Conservation (phyloP, 2,113 vertebrate species). For the Galeopterus variegatus region DNA sequence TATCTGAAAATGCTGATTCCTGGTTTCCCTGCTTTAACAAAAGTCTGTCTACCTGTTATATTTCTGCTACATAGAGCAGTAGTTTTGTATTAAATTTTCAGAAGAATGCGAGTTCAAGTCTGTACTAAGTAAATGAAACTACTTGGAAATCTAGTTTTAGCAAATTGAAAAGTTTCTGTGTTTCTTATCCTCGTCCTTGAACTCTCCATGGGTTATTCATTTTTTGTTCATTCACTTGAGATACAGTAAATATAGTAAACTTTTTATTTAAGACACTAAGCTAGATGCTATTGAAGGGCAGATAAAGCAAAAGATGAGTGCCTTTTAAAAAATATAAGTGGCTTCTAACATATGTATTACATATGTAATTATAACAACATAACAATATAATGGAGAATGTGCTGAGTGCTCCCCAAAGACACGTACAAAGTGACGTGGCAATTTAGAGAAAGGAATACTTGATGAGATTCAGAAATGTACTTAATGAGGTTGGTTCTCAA, state of each 20-base stretch:
- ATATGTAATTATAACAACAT: not conserved
- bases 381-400: not conserved
- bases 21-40: not conserved
- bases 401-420: not conserved
- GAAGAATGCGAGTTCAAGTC: not conserved
- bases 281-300: not conserved
- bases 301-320: not conserved
- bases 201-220: not conserved
- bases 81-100: not conserved
- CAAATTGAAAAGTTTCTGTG: not conserved
- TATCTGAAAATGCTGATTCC: not conserved
- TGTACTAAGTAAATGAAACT: not conserved
- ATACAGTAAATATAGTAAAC: not conserved
- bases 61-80: not conserved
- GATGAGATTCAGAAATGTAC: not conserved
- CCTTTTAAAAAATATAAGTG: not conserved
- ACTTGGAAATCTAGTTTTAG: not conserved
- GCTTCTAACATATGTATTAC: not conserved
- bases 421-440: not conserved
- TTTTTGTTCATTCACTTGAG: not conserved
- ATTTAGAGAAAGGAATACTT: not conserved
- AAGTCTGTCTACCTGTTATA: not conserved
- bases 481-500: not conserved
- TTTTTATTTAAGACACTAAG: conserved; percentile 4
- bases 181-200: not conserved